Evolutionary conservation across 2,888 invertebrate genomes (phyloP), one percentile per base, ranked within the genome.

Genomic region (Athalia cordata): DNA sequence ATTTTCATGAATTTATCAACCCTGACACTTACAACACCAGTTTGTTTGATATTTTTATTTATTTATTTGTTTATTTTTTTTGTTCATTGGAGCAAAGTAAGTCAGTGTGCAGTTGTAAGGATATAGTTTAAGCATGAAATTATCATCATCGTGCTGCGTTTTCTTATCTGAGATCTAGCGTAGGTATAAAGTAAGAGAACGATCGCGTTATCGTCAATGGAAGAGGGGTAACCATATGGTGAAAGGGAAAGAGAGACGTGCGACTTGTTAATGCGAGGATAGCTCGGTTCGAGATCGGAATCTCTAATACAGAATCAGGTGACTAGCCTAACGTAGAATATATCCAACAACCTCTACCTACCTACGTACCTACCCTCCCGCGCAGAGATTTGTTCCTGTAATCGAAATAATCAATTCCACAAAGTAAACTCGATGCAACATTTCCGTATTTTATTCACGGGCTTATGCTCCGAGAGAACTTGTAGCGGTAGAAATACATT

Each of bases 391-490:
- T 72, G 52, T 72, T 45, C 13, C 72, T 43, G 15, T 47, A 59
- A 72, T 72, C 43, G 59, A 8, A 72, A 72, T 72, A 72, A 59
- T 72, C 72, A 47, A 59, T 72, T 59, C 11, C 72, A 72, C 72
- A 59, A 72, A 72, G 57, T 29, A n/a, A 72, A 59, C 47, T n/a
- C 29, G 29, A 29, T 5, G 45, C 47, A 59, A 59, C 70, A 8
- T 70, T 70, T 70, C 70, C 59, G 45, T 29, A 6, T 55, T 50
- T 68, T 68, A 15, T 43, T 68, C 68, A 52, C 52, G 50, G 13
- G 29, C 7, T 49, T 29, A 45, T 11, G 52, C 47, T 13, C n/a
- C 7, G 3, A 5, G n/a, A 29, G 29, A 29, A 29, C 29, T 29
- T 29, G 29, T 29, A 29, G 29, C 29, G 29, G 29, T 29, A 29